phyloP scores from a whole-genome alignment of 2,888 invertebrate species.

The Calliopum simillimum region DNA sequence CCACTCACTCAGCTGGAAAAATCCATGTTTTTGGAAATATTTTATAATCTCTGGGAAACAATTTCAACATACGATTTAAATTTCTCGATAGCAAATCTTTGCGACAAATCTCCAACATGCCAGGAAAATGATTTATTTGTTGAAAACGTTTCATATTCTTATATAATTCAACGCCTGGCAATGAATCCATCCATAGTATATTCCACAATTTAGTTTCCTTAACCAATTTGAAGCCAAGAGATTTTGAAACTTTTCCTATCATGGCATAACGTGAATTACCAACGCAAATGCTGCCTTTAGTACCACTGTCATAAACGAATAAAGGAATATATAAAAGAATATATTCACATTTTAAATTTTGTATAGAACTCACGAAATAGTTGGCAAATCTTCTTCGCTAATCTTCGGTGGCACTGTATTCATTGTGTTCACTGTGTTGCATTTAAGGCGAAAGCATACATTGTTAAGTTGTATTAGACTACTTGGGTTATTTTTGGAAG shows the following conservation, averaged over 20 bases:
- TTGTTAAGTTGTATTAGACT: conserved; percentile 57
- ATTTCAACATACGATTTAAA: conserved; percentile 87
- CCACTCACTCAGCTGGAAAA: conserved; percentile 86
- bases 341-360: not conserved
- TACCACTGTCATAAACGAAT: conserved; percentile 46
- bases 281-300: conserved; percentile 61
- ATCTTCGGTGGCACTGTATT: conserved; percentile 12
- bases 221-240: conserved; percentile 69
- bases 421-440: too few species aligned
- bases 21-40: conserved; percentile 96
- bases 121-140: conserved; percentile 94
- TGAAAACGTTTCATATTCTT: conserved; percentile 94
- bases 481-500: conserved; percentile 24
- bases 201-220: conserved; percentile 88
- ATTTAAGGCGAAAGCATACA: conserved; percentile 55
- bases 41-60: conserved; percentile 90
- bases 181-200: conserved; percentile 89
- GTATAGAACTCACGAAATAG: conserved; percentile 46
- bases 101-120: conserved; percentile 88
- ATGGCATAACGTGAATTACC: conserved; percentile 60
- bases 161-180: conserved; percentile 85
- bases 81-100: conserved; percentile 91
- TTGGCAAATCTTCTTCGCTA: conserved; percentile 38
- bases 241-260: conserved; percentile 61
- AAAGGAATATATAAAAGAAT: too few species aligned